phyloP scores from a whole-genome alignment of 2,888 invertebrate genomes.

The Tachystola acroxantha region DNA sequence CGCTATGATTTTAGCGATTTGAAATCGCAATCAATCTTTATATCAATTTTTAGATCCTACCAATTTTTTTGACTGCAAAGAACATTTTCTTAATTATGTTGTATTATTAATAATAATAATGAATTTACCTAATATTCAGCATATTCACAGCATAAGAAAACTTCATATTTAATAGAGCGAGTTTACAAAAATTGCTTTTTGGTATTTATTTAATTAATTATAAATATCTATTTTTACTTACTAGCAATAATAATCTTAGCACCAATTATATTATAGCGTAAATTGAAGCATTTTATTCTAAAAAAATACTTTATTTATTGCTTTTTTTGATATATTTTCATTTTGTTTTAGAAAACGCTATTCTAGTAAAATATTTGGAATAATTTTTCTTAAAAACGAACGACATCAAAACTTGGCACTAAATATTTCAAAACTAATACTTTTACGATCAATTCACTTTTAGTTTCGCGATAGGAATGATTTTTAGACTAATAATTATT shows the following conservation, averaged over 20 bases:
- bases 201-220: slow-evolving; percentile 23
- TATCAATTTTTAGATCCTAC: too few species aligned
- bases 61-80: too few species aligned
- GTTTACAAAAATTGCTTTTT: slow-evolving; percentile 37
- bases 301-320: slow-evolving; percentile 8
- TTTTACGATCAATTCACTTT: background rate
- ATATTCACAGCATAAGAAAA: slow-evolving; percentile 11
- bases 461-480: background rate
- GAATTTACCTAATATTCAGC: too few species aligned
- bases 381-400: slow-evolving; percentile 5
- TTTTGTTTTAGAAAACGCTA: slow-evolving; percentile 24
- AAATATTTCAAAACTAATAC: slow-evolving; percentile 6
- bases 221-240: slow-evolving; percentile 17
- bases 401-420: slow-evolving; percentile 29
- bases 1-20: too few species aligned
- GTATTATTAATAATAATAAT: too few species aligned
- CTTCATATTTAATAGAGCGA: slow-evolving; percentile 20
- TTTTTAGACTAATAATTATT: background rate
- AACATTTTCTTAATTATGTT: too few species aligned
- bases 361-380: slow-evolving; percentile 8
- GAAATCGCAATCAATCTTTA: too few species aligned
- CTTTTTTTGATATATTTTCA: slow-evolving; percentile 23
- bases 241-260: slow-evolving; percentile 33
- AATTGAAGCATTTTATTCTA: slow-evolving; percentile 18
- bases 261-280: slow-evolving; percentile 46